A percentile compares a stretch with the other conserved stretches of the same genome.
phyloP scores from a whole-genome alignment of 2,888 invertebrate species.

The Syrphus vitripennis region DNA sequence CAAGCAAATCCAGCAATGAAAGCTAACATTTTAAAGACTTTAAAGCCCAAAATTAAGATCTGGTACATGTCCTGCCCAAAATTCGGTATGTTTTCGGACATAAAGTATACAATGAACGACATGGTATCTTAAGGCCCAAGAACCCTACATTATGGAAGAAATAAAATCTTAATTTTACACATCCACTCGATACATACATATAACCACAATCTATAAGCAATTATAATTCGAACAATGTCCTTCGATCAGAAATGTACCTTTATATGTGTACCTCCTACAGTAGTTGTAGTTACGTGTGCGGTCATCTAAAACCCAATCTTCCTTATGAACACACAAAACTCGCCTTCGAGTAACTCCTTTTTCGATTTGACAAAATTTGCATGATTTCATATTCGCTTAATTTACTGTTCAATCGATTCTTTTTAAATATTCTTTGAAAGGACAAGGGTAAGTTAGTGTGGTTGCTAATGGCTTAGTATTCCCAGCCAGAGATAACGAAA shows the following conservation, averaged over 20 bases:
- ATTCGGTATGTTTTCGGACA: background rate
- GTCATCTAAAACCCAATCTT: background rate
- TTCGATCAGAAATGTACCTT: background rate
- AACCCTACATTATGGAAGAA: background rate
- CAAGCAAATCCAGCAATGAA: no score
- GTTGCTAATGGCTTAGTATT: conserved; percentile 11
- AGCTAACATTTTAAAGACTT: background rate
- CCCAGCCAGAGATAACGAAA: conserved; percentile 33
- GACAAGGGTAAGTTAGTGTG: background rate
- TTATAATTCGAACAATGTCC: conserved; percentile 20
- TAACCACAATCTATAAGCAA: background rate
- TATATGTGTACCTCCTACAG: background rate
- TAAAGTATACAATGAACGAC: background rate
- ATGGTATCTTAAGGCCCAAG: background rate
- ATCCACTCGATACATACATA: background rate
- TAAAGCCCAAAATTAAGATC: background rate
- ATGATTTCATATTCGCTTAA: conserved; percentile 57
- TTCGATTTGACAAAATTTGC: conserved; percentile 34
- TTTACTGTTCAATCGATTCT: conserved; percentile 48
- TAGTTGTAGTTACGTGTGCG: background rate
- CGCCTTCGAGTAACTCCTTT: conserved; percentile 1
- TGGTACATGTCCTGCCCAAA: background rate
- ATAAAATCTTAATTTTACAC: conserved; percentile 10
- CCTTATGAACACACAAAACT: background rate
- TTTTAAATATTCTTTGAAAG: conserved; percentile 12